Evolutionary conservation across 2,113 vertebrate genomes (phyloP).

Genomic region (Chitala chitala): DNA sequence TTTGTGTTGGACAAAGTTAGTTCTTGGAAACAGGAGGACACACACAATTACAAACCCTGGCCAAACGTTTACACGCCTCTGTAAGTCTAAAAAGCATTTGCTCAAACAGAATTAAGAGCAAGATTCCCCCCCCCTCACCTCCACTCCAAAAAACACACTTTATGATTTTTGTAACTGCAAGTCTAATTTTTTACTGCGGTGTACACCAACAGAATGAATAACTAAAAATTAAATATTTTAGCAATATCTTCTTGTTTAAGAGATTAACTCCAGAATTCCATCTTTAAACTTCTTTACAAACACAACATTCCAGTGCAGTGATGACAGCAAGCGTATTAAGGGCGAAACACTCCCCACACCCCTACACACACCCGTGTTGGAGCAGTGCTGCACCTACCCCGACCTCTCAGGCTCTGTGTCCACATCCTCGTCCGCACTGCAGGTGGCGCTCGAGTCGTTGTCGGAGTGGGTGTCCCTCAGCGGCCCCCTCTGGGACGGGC

Average conservation of each 20-base stretch:
- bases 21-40: constrained; percentile 3
- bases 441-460: constrained; percentile 96
- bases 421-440: constrained; percentile 94
- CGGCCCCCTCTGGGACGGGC: constrained; percentile 45
- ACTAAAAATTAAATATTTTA: neutral
- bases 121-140: neutral
- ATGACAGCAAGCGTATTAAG: neutral
- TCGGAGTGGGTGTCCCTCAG: constrained; percentile 75
- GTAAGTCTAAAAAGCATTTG: neutral
- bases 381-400: constrained; percentile 53
- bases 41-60: neutral
- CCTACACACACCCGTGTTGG: neutral
- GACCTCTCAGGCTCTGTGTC: constrained; percentile 86
- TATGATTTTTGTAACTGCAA: too few relatives aligned
- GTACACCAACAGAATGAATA: neutral
- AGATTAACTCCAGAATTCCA: neutral
- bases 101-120: neutral
- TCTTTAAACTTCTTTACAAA: neutral
- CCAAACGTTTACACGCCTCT: neutral
- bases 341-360: too few relatives aligned
- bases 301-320: neutral
- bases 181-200: too few relatives aligned
- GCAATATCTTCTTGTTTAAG: neutral
- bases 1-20: neutral
- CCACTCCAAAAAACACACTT: neutral